Percentiles rank a stretch among this genome's conserved stretches.
These are phyloP conservation scores for Mormyrops attenuatus DNA, from an alignment of 2,797 vertebrate genomes.

Conservation along the genomic window DNA sequence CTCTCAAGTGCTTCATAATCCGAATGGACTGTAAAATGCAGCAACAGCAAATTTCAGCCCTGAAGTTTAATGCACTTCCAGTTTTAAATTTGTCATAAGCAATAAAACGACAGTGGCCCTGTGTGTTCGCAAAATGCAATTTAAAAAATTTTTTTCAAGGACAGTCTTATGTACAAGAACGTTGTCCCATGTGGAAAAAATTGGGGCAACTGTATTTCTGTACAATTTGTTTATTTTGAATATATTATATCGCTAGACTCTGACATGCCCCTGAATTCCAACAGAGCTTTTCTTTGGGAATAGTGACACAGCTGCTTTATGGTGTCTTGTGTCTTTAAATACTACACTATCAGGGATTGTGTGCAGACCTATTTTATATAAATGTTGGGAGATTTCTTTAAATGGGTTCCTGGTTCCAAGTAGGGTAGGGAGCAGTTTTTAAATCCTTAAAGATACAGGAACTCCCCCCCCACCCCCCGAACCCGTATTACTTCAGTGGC, in stretches of 20 bases:
- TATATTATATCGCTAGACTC: not conserved
- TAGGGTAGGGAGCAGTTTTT: not conserved
- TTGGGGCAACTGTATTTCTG: not conserved
- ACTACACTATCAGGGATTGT: not conserved
- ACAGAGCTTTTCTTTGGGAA: slow-evolving; percentile 10
- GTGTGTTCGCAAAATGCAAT: slow-evolving; percentile 9
- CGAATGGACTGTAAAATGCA: not conserved
- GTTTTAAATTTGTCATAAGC: not conserved
- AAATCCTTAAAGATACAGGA: not conserved
- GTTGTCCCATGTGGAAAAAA: not conserved
- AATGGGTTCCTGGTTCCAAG: not conserved
- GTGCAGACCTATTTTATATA: not conserved
- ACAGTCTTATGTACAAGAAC: slow-evolving; percentile 8
- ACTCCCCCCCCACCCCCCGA: not conserved
- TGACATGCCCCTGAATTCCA: not conserved
- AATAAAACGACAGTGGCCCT: not conserved
- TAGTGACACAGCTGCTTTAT: not conserved
- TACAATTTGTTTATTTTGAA: not conserved
- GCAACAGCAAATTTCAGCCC: not conserved
- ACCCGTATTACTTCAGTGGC: slow-evolving; percentile 65
- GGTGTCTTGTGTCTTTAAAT: not conserved
- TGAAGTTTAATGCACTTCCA: slow-evolving; percentile 9
- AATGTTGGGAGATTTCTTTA: not conserved
- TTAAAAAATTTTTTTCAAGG: not conserved
- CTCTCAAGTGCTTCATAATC: not conserved